These are phyloP conservation scores for Poecilia gillii DNA, from an alignment of 2,797 vertebrate genomes.

Conservation along the genomic window DNA sequence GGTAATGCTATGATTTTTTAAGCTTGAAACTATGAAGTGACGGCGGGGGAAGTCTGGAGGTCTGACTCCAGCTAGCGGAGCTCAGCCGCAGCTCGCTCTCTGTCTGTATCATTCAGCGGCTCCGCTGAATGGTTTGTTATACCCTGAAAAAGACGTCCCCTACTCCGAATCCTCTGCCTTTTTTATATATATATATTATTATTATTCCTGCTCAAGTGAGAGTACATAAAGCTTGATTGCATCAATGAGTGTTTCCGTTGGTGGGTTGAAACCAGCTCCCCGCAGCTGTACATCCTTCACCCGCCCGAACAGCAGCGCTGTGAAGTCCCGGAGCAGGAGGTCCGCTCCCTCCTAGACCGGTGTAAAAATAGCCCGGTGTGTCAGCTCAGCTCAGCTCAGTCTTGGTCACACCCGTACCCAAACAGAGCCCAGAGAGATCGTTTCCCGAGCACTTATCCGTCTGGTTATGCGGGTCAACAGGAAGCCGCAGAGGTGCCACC, in stretches of 20 bases:
- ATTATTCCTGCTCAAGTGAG: background rate
- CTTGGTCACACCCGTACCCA: conserved; percentile 56
- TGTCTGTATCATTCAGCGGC: conserved; percentile 4
- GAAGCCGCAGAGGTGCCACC: conserved; percentile 56
- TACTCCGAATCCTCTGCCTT: background rate
- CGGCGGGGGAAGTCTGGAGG: background rate
- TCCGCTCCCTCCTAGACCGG: conserved; percentile 49
- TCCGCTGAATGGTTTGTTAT: background rate
- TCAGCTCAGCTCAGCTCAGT: conserved; percentile 65
- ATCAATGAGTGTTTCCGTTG: background rate
- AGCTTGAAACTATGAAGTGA: conserved; percentile 5
- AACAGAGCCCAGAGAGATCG: conserved; percentile 1
- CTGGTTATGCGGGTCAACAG: conserved; percentile 47
- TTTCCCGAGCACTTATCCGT: conserved; percentile 2
- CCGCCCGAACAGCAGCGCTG: conserved; percentile 71
- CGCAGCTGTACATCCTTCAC: conserved; percentile 17
- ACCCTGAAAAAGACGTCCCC: background rate
- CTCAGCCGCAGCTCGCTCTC: conserved; percentile 14
- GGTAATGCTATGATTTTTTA: background rate
- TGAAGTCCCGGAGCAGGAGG: conserved; percentile 77
- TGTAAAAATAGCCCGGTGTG: conserved; percentile 80
- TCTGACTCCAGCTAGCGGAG: conserved; percentile 32
- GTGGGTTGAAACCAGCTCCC: background rate
- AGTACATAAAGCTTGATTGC: background rate
- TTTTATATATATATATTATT: background rate